Evolutionary conservation across 2,797 vertebrate species (phyloP), one percentile per base, ranked within the genome.

Genomic region (Neostethus bicornis): DNA sequence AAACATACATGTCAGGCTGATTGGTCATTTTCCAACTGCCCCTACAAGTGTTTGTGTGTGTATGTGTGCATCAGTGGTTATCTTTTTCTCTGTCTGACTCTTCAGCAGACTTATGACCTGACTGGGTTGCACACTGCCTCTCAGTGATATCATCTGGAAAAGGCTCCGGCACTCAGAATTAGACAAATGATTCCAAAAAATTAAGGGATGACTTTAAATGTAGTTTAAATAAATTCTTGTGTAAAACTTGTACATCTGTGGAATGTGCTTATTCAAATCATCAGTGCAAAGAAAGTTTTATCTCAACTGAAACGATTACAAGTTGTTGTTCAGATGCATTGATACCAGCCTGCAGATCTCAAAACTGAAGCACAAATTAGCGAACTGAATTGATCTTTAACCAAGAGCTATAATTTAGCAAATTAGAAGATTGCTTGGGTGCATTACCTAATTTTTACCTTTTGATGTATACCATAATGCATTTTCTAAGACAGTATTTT

Each of bases 341-440:
- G 24, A 51, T 20, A 43, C 37, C 49, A 32, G 16, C 52, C 26
- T 48, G 29, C 42, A 38, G 20, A 37, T 14, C 35, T 68, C 64
- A 50, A n/a, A 66, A 71, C 24, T 37, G 9, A 26, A 46, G 8
- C 35, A 46, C 20, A 42, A 34, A 63, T 16, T 32, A 52, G 43
- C 24, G 45, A 52, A 52, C 31, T 28, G 17, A 13, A 32, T 1
- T 13, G 1, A 17, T 25, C 49, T 37, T 66, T 59, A 2, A 47
- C 62, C 25, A 53, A 61, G 62, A 41, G 44, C 67, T 42, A 34
- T 31, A 37, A 21, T 43, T 24, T 43, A 19, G 11, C 13, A 64
- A 20, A 57, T 28, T 20, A 44, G 32, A 13, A 47, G 49, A 39
- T 26, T n/a, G 25, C 41, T 23, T 46, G 16, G 17, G 4, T 25